Evolutionary conservation across 2,113 vertebrate genomes (phyloP), one percentile per base, ranked within the genome.

Genomic region (Cochlearius cochlearius): DNA sequence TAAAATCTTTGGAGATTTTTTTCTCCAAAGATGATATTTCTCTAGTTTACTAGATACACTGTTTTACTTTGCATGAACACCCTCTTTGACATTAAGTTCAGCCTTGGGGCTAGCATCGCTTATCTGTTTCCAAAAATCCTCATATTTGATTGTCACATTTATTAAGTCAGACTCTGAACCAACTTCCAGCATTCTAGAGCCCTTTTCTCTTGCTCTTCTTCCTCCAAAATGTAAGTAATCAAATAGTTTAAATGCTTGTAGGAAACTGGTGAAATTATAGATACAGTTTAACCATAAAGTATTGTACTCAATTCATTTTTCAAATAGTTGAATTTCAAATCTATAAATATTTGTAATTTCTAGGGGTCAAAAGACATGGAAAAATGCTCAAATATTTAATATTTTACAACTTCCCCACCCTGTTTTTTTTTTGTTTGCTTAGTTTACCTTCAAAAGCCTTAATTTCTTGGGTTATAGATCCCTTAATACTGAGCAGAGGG

Each of bases 1-100:
- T 89, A 93, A 96, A 97, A 97, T 97, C 95, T 90, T 69, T 64
- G 82, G 93, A 97, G 92, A 96, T 55, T 89, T 95, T 95, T 80
- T 68, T 56, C 84, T 92, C 94, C 82, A 88, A 95, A 97, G 96
- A 97, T 94, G 89, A 34, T 92, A 83, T 86, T 86, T 82, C 96
- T 97, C 86, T 89, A 73, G 92, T 97, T 98, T 97, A 94, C 87
- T 95, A 95, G 96, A 95, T 85, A 95, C 90, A 96, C 71, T 95
- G 86, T 69, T 97, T 97, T 96, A 96, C 88, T 93, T 97, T 96
- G 95, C 88, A 95, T 73, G 90, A 95, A 96, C 66, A 92, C 79
- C 92, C 84, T 97, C 93, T 89, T 95, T 95, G 95, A 97, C 95
- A 97, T 94, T 66, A 95, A 92, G 90, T 96, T 94, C 95, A 95